Base-by-base conservation (phyloP, 2,888 invertebrate genomes). In the Lepidonotus clava region DNA sequence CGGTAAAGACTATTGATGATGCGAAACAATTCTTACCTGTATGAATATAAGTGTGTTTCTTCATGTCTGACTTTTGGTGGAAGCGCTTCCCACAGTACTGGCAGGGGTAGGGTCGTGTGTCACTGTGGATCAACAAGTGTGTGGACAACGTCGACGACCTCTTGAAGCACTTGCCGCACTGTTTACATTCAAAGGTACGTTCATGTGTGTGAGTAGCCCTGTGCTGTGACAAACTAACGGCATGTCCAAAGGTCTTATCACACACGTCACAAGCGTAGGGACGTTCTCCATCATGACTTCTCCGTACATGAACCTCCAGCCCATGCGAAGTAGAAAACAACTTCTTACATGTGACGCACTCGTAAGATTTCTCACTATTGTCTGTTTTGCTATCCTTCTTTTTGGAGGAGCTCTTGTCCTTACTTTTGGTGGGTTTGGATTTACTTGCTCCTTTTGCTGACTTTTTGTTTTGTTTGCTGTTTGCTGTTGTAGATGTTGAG, bases 21-120 rank as follows among this genome's bases (percentile, higher is more conserved):
- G 51, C 51, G 14, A 66, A 24, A 24, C 11, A 14, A n/a, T 66
- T 6, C 95, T 95, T 93, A 97, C 97, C 97, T 92, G 97, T 98
- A 91, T 98, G 97, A 89, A 97, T 99, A 94, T 99, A 99, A 38
- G 99, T 99, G 95, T 99, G 99, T 89, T 99, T 99, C 95, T 99
- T 99, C 99, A 99, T 99, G 95, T 99, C 99, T 85, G 98, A 98
- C 94, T 99, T 99, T 95, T 99, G 99, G 94, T 99, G 99, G 95
- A 99, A 99, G 91, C 99, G 95, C 95, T 99, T 99, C 87, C 99
- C 99, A 95, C 99, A 99, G 95, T 98, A 99, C 94, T 98, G 98
- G 95, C 99, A 99, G 6, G 99, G 98, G 94, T 98, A 99, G 38
- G 99, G 98, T 93, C 98, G 95, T 87, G 98, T 98, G 95, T 98